Conservation (phyloP, 1,140 invertebrate species). For the Proales similis region DNA sequence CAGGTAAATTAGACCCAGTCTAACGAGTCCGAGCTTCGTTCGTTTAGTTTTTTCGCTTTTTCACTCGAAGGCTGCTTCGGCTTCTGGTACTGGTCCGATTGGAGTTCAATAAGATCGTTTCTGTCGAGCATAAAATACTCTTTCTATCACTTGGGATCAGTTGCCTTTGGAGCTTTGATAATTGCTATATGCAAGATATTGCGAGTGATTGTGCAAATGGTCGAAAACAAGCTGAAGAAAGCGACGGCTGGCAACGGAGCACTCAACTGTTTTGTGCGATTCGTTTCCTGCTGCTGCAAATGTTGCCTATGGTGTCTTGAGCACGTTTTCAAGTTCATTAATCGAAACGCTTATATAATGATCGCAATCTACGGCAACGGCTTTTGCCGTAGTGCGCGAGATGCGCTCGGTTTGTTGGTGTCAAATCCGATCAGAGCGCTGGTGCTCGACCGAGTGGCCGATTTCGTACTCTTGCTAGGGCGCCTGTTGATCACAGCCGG, state of each 20-base stretch:
- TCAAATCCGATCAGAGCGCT: conserved; percentile 74
- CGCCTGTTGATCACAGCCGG: conserved; percentile 71
- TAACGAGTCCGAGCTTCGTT: too few species aligned
- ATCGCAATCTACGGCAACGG: conserved; percentile 79
- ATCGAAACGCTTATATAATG: conserved; percentile 37
- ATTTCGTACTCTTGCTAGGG: conserved; percentile 81
- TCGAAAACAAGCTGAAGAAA: conserved; percentile 15
- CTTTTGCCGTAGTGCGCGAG: conserved; percentile 78
- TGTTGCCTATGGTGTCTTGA: conserved; percentile 37
- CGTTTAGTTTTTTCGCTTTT: too few species aligned
- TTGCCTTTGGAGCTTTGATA: conserved; percentile 85
- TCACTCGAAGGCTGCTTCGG: conserved; percentile 36
- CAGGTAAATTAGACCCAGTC: conserved; percentile 63
- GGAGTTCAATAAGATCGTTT: conserved; percentile 65
- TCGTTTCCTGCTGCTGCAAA: conserved; percentile 28
- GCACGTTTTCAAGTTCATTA: conserved; percentile 34
- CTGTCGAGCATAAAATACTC: conserved; percentile 22
- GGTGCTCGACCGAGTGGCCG: conserved; percentile 81
- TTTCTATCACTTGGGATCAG: conserved; percentile 77
- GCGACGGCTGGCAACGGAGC: conserved; percentile 1
- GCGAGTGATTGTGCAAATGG: conserved; percentile 57
- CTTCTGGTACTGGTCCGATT: conserved; percentile 32
- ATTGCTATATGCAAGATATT: conserved; percentile 82
- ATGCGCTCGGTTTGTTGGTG: conserved; percentile 80
- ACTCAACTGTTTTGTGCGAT: conserved; percentile 3